Conservation (phyloP, 2,888 invertebrate genomes). For the Cryptosula pallasiana region DNA sequence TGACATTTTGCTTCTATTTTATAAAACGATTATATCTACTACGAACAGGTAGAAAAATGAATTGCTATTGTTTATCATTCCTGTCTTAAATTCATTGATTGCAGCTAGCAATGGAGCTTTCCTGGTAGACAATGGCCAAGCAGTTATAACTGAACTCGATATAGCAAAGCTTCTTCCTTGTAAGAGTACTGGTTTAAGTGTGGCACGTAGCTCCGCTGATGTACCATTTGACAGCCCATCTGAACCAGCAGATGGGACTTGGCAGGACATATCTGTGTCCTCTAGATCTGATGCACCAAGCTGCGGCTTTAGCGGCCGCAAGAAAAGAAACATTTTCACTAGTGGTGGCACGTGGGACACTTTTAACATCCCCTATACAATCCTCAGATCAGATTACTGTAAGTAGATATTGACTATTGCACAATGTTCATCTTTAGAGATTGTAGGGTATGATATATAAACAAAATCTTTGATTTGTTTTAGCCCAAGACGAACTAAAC, state of each 20-base stretch:
- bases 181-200: neutral
- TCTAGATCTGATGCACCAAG: neutral
- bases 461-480: no score
- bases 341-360: neutral
- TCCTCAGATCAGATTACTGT: neutral
- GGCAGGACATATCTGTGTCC: neutral
- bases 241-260: neutral
- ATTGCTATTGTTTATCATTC: no score
- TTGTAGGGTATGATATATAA: no score
- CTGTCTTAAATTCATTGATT: no score
- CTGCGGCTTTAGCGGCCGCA: neutral
- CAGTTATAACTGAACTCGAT: neutral
- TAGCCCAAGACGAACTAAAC: neutral
- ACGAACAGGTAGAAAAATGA: no score
- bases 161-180: neutral
- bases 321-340: neutral
- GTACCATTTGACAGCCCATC: neutral
- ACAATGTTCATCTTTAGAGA: no score
- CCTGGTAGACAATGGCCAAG: neutral
- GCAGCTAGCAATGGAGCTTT: neutral
- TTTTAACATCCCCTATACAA: neutral
- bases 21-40: no score
- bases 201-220: neutral
- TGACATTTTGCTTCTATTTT: no score
- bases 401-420: neutral